Conservation (phyloP, 1,140 invertebrate species). For the Eufriesea mexicana region DNA sequence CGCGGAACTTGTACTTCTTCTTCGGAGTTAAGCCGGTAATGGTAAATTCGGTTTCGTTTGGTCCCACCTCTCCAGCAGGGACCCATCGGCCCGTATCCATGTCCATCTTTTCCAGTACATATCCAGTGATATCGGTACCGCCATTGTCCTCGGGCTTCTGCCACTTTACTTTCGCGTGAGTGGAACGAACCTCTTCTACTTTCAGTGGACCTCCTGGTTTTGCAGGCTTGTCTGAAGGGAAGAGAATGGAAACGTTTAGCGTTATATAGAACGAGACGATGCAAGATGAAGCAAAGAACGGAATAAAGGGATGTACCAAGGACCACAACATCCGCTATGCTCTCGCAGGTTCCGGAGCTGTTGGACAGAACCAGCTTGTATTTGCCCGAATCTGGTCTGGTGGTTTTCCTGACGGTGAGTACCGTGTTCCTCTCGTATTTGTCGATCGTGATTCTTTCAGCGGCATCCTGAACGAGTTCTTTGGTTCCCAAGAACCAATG, state of each 20-base stretch:
- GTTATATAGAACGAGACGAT: no score
- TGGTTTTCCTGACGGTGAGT: constrained; percentile 92
- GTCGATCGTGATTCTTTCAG: constrained; percentile 91
- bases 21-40: constrained; percentile 97
- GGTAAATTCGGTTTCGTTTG: constrained; percentile 90
- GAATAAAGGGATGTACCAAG: constrained; percentile 85
- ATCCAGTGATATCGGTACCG: constrained; percentile 96
- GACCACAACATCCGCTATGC: constrained; percentile 93
- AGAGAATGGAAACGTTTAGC: background rate
- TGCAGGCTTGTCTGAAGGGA: constrained; percentile 89
- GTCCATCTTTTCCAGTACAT: constrained; percentile 98
- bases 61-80: constrained; percentile 94
- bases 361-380: constrained; percentile 94
- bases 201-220: constrained; percentile 93
- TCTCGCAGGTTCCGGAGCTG: constrained; percentile 92
- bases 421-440: constrained; percentile 96
- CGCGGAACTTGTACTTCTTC: constrained; percentile 99
- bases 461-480: constrained; percentile 87
- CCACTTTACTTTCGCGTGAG: constrained; percentile 98
- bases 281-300: background rate
- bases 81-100: constrained; percentile 96
- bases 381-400: constrained; percentile 94
- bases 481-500: constrained; percentile 91
- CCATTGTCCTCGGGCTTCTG: constrained; percentile 96
- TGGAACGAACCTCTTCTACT: constrained; percentile 92